Evolutionary conservation across 2,888 invertebrate species (phyloP).

Genomic region (Calameuta pallipes): DNA sequence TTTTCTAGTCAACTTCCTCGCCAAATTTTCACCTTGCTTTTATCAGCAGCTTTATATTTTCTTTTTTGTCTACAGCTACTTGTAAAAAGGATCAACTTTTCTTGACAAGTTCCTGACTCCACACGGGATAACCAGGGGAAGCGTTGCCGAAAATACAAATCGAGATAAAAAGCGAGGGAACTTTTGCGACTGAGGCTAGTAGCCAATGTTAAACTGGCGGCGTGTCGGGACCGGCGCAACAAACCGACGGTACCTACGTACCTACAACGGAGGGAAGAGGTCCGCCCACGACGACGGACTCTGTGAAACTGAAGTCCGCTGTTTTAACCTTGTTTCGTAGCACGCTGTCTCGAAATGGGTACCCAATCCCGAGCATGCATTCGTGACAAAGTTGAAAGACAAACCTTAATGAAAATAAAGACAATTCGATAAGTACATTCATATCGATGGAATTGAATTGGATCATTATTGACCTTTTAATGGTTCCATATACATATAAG

Average conservation of each 20-base stretch:
- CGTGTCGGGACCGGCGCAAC: not conserved
- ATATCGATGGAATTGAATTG: not conserved
- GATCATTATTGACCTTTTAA: not conserved
- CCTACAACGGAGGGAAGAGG: conserved; percentile 1
- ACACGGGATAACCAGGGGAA: not conserved
- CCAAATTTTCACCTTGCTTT: not conserved
- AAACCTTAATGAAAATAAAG: not conserved
- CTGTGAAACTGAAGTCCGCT: conserved; percentile 42
- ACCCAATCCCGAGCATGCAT: not conserved
- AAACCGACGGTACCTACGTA: not conserved
- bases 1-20: not conserved
- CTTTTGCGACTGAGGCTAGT: not conserved
- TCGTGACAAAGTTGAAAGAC: not conserved
- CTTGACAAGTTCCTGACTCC: not conserved
- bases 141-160: not conserved
- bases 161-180: not conserved
- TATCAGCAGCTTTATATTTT: not conserved
- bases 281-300: conserved; percentile 38
- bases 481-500: no score
- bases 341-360: conserved; percentile 5
- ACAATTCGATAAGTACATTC: not conserved
- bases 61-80: not conserved
- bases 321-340: conserved; percentile 3
- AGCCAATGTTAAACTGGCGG: not conserved
- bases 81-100: not conserved